phyloP scores from a whole-genome alignment of 1,140 invertebrate species.

The Drosophila leontia region DNA sequence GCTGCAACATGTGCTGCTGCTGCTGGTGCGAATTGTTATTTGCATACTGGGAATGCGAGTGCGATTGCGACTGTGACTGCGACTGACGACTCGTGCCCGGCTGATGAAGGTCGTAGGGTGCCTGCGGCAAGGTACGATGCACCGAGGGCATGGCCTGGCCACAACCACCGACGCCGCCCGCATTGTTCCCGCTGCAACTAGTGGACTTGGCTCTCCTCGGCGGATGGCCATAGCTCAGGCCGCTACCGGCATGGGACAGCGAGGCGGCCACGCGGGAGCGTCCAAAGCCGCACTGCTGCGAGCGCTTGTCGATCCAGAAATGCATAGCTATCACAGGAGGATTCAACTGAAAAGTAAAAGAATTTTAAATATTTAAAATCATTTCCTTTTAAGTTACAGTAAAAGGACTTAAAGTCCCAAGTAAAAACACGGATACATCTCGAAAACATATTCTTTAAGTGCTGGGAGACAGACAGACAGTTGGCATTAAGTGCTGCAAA shows the following conservation, averaged over 20 bases:
- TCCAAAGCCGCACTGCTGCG: constrained; percentile 88
- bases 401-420: background rate
- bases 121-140: constrained; percentile 47
- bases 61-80: constrained; percentile 29
- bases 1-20: constrained; percentile 60
- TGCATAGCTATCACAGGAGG: constrained; percentile 85
- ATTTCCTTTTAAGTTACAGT: background rate
- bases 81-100: constrained; percentile 64
- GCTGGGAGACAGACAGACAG: constrained; percentile 25
- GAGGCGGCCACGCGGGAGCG: constrained; percentile 85
- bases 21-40: constrained; percentile 68
- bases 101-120: constrained; percentile 61
- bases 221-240: constrained; percentile 81
- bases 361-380: background rate
- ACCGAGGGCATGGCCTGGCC: constrained; percentile 58
- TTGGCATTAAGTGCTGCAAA: constrained; percentile 55
- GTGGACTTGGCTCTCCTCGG: constrained; percentile 73
- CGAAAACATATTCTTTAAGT: constrained; percentile 12
- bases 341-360: constrained; percentile 19
- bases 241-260: constrained; percentile 76
- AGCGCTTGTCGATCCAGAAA: constrained; percentile 91
- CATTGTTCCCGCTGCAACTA: constrained; percentile 50
- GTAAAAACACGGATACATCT: constrained; percentile 2
- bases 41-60: constrained; percentile 37
- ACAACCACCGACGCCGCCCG: constrained; percentile 8